Conservation (phyloP, 1,140 invertebrate species). For the Achroia grisella region DNA sequence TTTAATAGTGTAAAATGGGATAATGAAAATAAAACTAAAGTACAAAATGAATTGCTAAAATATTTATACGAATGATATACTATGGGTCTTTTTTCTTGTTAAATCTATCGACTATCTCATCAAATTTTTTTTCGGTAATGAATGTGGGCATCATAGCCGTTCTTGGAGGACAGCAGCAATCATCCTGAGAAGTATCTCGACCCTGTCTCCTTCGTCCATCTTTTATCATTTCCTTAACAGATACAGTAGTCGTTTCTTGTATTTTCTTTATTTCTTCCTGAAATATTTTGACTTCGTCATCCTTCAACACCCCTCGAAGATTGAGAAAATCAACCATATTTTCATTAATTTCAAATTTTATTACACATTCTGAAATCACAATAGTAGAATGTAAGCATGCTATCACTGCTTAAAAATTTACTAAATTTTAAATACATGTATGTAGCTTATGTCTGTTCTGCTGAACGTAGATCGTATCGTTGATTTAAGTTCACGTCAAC, state of each 20-base stretch:
- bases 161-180: slow-evolving; percentile 30
- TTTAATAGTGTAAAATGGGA: too few species aligned
- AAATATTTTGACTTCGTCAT: slow-evolving; percentile 12
- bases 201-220: slow-evolving; percentile 3
- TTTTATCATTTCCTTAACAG: background rate
- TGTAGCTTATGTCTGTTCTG: too few species aligned
- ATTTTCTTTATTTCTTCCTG: slow-evolving; percentile 11
- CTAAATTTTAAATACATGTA: too few species aligned
- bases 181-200: background rate
- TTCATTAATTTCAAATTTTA: slow-evolving; percentile 33
- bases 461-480: too few species aligned
- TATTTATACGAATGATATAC: too few species aligned
- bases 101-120: slow-evolving; percentile 18
- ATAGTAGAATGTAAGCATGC: background rate
- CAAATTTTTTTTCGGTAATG: slow-evolving; percentile 22
- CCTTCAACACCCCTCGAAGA: slow-evolving; percentile 23
- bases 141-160: slow-evolving; percentile 23
- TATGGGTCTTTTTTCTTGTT: background rate
- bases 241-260: background rate
- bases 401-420: too few species aligned
- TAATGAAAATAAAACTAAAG: too few species aligned
- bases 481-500: too few species aligned
- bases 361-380: slow-evolving; percentile 29
- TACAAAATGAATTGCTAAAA: too few species aligned
- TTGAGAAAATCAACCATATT: slow-evolving; percentile 28